Conservation (phyloP, 2,113 vertebrate genomes). For the Ageneiosus marmoratus region DNA sequence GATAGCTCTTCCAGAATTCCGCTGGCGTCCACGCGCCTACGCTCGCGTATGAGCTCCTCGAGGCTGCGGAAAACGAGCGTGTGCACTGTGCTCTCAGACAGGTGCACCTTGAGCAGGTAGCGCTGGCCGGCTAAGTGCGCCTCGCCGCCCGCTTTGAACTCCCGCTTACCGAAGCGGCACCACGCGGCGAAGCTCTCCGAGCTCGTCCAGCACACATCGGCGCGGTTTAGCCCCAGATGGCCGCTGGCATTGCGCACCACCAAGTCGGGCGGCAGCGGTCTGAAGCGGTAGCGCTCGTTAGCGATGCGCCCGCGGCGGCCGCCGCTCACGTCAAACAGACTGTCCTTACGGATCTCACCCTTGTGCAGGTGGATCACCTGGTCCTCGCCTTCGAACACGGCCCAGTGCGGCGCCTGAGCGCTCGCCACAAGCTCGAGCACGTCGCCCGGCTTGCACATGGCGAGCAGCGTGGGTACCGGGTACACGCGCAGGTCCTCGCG, state of each 20-base stretch:
- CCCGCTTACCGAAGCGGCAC: constrained; percentile 97
- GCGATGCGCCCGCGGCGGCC: constrained; percentile 91
- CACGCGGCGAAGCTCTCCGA: constrained; percentile 99
- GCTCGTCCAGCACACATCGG: constrained; percentile 97
- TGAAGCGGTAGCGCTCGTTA: constrained; percentile 95
- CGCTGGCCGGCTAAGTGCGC: constrained; percentile 83
- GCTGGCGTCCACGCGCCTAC: constrained; percentile 90
- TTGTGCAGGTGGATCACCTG: constrained; percentile 94
- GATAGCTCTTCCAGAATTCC: constrained; percentile 91
- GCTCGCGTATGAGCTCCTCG: constrained; percentile 96
- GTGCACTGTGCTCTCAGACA: constrained; percentile 87
- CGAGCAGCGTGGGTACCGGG: constrained; percentile 85
- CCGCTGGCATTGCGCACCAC: constrained; percentile 97
- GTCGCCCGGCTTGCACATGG: constrained; percentile 94
- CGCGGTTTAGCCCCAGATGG: constrained; percentile 90
- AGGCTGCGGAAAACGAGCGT: constrained; percentile 92
- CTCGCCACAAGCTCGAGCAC: constrained; percentile 89
- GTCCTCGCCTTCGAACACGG: constrained; percentile 88
- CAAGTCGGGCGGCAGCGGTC: constrained; percentile 90
- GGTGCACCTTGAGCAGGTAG: constrained; percentile 93
- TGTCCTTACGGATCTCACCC: constrained; percentile 96
- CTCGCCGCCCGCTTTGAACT: constrained; percentile 97
- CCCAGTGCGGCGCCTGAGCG: constrained; percentile 91
- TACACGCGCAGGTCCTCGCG: constrained; percentile 90
- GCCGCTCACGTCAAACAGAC: constrained; percentile 85